A percentile compares a stretch with the other conserved stretches of the same genome.
Evolutionary conservation across 2,113 vertebrate genomes (phyloP).

Genomic region (Dryoscopus gambensis): DNA sequence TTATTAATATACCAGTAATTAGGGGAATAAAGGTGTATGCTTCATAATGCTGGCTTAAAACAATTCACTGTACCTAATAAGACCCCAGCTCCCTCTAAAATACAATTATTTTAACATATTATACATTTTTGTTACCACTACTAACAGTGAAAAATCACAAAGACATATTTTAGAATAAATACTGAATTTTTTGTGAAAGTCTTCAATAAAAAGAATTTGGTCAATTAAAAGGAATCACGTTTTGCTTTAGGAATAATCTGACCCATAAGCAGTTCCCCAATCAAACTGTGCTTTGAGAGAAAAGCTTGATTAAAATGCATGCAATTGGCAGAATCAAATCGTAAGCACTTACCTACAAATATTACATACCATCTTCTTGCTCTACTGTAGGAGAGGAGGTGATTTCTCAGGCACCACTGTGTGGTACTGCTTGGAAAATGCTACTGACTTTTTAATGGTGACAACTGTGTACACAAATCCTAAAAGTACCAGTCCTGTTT

Average conservation of each 20-base stretch:
- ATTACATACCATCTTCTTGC: conserved; percentile 26
- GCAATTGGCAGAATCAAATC: conserved; percentile 37
- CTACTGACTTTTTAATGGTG: conserved; percentile 53
- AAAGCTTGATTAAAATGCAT: conserved; percentile 44
- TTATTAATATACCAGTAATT: conserved; percentile 58
- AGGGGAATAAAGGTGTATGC: conserved; percentile 35
- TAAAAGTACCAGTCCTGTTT: conserved; percentile 41
- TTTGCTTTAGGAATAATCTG: conserved; percentile 55
- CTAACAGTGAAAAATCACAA: not conserved
- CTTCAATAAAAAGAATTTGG: not conserved
- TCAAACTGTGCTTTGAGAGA: conserved; percentile 42
- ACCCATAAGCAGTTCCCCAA: conserved; percentile 17
- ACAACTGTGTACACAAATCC: conserved; percentile 57
- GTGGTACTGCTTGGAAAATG: conserved; percentile 65
- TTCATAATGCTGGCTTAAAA: conserved; percentile 34
- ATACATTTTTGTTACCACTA: conserved; percentile 26
- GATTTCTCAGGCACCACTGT: conserved; percentile 64
- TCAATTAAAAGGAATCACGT: conserved; percentile 12
- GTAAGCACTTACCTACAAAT: conserved; percentile 47
- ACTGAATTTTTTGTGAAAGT: not conserved
- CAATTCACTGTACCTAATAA: conserved; percentile 29
- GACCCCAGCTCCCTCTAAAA: conserved; percentile 36
- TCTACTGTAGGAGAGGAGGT: conserved; percentile 28
- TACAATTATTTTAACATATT: conserved; percentile 53
- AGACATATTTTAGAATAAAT: conserved; percentile 1